Evolutionary conservation across 2,797 vertebrate genomes (phyloP).

Genomic region (Neosilurus hyrtlii): DNA sequence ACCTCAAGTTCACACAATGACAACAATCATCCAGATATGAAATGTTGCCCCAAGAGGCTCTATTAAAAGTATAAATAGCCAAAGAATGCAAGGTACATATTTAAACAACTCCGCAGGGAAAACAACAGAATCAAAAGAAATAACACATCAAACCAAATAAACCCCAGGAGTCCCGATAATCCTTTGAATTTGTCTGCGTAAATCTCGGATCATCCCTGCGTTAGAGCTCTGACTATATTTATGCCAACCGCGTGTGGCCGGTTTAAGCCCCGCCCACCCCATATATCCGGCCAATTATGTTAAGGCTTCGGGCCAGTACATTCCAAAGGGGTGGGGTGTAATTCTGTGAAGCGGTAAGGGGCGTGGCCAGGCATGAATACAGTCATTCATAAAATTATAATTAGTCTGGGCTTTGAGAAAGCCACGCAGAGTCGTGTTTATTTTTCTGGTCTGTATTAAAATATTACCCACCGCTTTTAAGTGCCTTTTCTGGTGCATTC

Average conservation of each 20-base stretch:
- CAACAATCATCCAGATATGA: slow-evolving; percentile 14
- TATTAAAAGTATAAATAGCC: slow-evolving; percentile 9
- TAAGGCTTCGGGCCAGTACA: slow-evolving; percentile 55
- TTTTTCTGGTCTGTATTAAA: slow-evolving; percentile 67
- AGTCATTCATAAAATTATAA: slow-evolving; percentile 82
- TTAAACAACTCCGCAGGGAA: not conserved
- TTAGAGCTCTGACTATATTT: slow-evolving; percentile 56
- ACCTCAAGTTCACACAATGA: not conserved
- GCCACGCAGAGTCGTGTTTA: slow-evolving; percentile 66
- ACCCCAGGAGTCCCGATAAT: not conserved
- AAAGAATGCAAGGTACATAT: not conserved
- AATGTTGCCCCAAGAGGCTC: not conserved
- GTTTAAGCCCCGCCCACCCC: slow-evolving; percentile 62
- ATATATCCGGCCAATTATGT: slow-evolving; percentile 66
- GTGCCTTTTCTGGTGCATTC: slow-evolving; percentile 66
- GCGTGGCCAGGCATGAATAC: slow-evolving; percentile 75
- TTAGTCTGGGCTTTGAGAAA: slow-evolving; percentile 71
- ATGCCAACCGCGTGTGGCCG: slow-evolving; percentile 59
- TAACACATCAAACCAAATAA: not conserved
- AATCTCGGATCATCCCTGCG: slow-evolving; percentile 3
- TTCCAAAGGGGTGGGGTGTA: slow-evolving; percentile 49
- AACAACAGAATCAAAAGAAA: not conserved
- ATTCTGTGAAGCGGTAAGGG: slow-evolving; percentile 42
- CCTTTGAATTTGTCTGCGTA: slow-evolving; percentile 48
- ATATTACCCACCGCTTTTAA: slow-evolving; percentile 73